Evolutionary conservation across 64 coral and sea anemone species (phyloP).

Genomic region (Acropora tenuis): DNA sequence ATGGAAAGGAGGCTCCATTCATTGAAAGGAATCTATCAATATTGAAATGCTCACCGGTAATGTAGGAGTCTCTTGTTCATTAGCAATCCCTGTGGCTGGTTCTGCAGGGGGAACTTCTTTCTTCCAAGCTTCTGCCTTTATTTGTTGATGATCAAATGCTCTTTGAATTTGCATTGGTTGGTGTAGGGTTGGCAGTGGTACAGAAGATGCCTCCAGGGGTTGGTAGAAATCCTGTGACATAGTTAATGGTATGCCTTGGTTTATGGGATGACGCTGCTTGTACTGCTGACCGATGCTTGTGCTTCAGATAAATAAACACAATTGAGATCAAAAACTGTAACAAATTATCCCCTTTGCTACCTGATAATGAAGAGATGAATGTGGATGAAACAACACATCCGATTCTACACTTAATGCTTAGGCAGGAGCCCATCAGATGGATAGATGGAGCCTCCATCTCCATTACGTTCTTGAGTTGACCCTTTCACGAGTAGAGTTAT

Average conservation of each 20-base stretch:
- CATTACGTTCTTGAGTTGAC: too few species aligned
- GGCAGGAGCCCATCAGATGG: too few species aligned
- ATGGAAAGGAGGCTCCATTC: too few species aligned
- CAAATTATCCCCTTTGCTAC: too few species aligned
- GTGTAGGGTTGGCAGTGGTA: constrained; percentile 6
- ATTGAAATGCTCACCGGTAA: constrained; percentile 14
- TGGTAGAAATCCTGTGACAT: not conserved
- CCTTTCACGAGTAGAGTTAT: too few species aligned
- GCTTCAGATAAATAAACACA: not conserved
- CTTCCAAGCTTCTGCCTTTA: not conserved
- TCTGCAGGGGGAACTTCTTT: not conserved
- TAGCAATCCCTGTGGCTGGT: not conserved
- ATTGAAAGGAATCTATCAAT: not conserved
- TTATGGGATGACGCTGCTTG: not conserved
- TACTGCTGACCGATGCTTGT: not conserved
- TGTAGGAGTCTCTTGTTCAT: not conserved
- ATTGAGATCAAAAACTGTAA: not conserved
- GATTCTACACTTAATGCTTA: too few species aligned
- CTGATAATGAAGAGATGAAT: too few species aligned
- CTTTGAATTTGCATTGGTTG: constrained; percentile 5
- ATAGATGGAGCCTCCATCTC: too few species aligned
- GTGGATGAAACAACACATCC: too few species aligned
- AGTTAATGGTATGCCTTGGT: constrained; percentile 11
- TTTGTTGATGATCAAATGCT: not conserved
- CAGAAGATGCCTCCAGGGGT: not conserved